phyloP scores from a whole-genome alignment of 2,888 invertebrate species.

The Drosophila borealis region DNA sequence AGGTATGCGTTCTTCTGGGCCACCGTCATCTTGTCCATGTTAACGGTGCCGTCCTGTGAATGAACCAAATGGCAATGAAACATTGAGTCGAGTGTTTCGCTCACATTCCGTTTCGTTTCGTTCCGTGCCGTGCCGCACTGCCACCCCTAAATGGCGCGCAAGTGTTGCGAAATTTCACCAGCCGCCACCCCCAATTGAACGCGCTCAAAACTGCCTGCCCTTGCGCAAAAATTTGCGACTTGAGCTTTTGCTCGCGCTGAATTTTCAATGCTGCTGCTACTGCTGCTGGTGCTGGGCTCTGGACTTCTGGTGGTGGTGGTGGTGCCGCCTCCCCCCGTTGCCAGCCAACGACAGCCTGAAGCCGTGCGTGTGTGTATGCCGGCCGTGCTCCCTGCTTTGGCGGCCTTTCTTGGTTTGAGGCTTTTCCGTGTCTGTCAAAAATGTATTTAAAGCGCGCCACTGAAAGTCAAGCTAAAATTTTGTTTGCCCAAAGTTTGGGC shows the following conservation, averaged over 20 bases:
- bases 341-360: slow-evolving; percentile 4
- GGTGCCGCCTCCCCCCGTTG: neutral
- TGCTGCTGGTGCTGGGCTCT: neutral
- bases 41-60: slow-evolving; percentile 88
- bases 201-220: slow-evolving; percentile 66
- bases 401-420: slow-evolving; percentile 71
- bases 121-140: slow-evolving; percentile 31
- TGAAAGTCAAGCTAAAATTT: slow-evolving; percentile 7
- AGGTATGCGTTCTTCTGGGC: slow-evolving; percentile 90
- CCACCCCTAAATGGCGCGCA: slow-evolving; percentile 73
- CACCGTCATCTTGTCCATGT: slow-evolving; percentile 92
- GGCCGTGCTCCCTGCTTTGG: slow-evolving; percentile 59
- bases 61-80: slow-evolving; percentile 33
- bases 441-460: slow-evolving; percentile 76
- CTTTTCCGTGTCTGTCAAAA: slow-evolving; percentile 75
- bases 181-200: slow-evolving; percentile 49
- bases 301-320: slow-evolving; percentile 8
- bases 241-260: slow-evolving; percentile 68
- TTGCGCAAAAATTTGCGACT: slow-evolving; percentile 77
- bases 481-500: slow-evolving; percentile 16
- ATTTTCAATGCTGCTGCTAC: slow-evolving; percentile 37
- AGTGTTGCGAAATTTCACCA: slow-evolving; percentile 75
- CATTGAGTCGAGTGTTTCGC: slow-evolving; percentile 23
- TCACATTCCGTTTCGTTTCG: slow-evolving; percentile 12
- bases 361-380: slow-evolving; percentile 69